Evolutionary conservation across 2,888 invertebrate species (phyloP).

Genomic region (Neoscelio sp.): DNA sequence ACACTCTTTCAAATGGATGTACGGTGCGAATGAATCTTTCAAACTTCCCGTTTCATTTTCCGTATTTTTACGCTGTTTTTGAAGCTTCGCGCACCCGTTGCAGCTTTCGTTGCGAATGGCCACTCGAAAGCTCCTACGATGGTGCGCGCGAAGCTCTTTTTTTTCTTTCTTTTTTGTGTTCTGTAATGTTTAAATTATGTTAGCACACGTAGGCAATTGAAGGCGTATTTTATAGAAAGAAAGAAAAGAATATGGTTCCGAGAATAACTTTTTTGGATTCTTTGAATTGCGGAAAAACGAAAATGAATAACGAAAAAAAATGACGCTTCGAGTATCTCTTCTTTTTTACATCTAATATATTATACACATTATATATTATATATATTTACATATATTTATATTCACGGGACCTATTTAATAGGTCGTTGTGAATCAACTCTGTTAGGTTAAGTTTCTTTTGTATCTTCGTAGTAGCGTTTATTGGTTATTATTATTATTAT

Average conservation of each 20-base stretch:
- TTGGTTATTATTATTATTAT: conserved; percentile 70
- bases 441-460: conserved; percentile 74
- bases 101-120: too few species aligned
- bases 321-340: conserved; percentile 78
- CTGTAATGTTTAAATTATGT: conserved; percentile 45
- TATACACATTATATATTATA: conserved; percentile 69
- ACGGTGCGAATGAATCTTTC: conserved; percentile 82
- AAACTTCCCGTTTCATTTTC: conserved; percentile 68
- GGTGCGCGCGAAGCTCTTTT: conserved; percentile 33
- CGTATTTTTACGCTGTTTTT: conserved; percentile 24
- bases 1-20: conserved; percentile 82
- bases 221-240: conserved; percentile 80
- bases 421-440: conserved; percentile 69
- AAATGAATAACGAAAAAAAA: conserved; percentile 68
- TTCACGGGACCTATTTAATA: conserved; percentile 71
- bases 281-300: conserved; percentile 66
- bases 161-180: conserved; percentile 56
- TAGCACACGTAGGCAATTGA: conserved; percentile 76
- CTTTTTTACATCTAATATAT: conserved; percentile 74
- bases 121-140: not conserved
- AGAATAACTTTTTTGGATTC: too few species aligned
- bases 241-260: conserved; percentile 22
- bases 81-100: conserved; percentile 2
- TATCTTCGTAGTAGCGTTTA: conserved; percentile 70
- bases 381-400: conserved; percentile 75